Evolutionary conservation across 2,888 invertebrate species (phyloP).

Genomic region (Drosophila austrosaltans): DNA sequence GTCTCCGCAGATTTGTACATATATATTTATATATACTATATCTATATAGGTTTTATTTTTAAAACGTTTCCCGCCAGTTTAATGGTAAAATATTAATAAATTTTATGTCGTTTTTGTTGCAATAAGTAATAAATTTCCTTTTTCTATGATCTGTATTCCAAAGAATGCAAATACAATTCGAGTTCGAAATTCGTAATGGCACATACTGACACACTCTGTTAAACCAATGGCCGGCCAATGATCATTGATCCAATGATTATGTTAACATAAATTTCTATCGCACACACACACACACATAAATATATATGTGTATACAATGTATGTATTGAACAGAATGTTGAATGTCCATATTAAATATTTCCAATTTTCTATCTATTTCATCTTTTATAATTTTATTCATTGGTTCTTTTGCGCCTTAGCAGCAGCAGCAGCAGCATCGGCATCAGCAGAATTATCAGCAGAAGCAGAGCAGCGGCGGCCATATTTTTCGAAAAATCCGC

Average conservation of each 20-base stretch:
- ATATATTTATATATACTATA: conserved; percentile 22
- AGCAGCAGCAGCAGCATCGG: conserved; percentile 4
- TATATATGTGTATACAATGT: conserved; percentile 24
- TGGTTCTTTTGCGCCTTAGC: conserved; percentile 53
- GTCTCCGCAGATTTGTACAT: conserved; percentile 6
- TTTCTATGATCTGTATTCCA: conserved; percentile 54
- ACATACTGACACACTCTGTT: conserved; percentile 44
- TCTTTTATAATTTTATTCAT: conserved; percentile 68
- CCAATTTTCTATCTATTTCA: conserved; percentile 71
- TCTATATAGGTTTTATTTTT: conserved; percentile 59
- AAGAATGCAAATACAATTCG: conserved; percentile 59
- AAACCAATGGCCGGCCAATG: conserved; percentile 43
- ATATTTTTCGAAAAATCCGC: conserved; percentile 65
- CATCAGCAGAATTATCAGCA: neutral
- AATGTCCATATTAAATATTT: conserved; percentile 61
- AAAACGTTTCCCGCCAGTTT: conserved; percentile 54
- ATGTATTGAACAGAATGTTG: neutral
- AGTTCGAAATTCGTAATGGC: conserved; percentile 55
- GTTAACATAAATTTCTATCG: conserved; percentile 7
- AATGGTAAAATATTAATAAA: conserved; percentile 72
- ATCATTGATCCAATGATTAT: conserved; percentile 32
- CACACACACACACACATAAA: conserved; percentile 19
- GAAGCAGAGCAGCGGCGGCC: conserved; percentile 42
- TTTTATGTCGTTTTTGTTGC: conserved; percentile 64
- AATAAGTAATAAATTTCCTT: conserved; percentile 74